Base-by-base conservation (phyloP, 2,888 invertebrate genomes). In the Drosophila recens region DNA sequence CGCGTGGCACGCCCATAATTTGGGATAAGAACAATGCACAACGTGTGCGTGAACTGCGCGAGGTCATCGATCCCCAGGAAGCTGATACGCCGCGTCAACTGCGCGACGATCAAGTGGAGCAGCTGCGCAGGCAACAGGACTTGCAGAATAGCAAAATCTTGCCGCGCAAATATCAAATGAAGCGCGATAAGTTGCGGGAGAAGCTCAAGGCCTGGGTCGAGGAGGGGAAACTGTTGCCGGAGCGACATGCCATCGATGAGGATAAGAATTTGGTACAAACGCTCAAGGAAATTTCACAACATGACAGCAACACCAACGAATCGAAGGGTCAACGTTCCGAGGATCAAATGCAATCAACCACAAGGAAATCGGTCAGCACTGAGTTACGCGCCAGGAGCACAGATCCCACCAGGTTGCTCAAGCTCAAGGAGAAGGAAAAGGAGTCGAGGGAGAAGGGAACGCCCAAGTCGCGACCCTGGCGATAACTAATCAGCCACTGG, bases 191-290 rank as follows among this genome's bases (percentile, higher is more conserved):
- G 2, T 2, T 74, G 27, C 56, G 63, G 3, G 30, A 23, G 15
- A 43, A 43, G 9, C 69, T 74, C 1, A 75, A 61, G 53, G 20
- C 23, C 4, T 72, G 72, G 72, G 53, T 72, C 9, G 52, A 62
- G 36, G 57, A 58, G 1, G 72, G 72, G 2, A 53, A 49, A 17
- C 11, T 53, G n/a, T 36, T 54, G 57, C 73, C 73, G 4, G 57
- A 56, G 5, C 45, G 9, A n/a, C 4, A 3, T 27, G 10, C 10
- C 34, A 9, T 1, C 42, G 11, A 3, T 9, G 5, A 38, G 17
- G 5, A 30, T 23, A 13, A 4, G 1, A 11, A 11, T 11, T 20
- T 45, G 48, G n/a, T 4, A 3, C 23, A 3, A 10, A 17, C 20
- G 27, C 0, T 20, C 4, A 20, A 13, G 34, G 1, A 13, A 5